phyloP scores from a whole-genome alignment of 1,140 invertebrate species.

The Aphaenogaster floridana region DNA sequence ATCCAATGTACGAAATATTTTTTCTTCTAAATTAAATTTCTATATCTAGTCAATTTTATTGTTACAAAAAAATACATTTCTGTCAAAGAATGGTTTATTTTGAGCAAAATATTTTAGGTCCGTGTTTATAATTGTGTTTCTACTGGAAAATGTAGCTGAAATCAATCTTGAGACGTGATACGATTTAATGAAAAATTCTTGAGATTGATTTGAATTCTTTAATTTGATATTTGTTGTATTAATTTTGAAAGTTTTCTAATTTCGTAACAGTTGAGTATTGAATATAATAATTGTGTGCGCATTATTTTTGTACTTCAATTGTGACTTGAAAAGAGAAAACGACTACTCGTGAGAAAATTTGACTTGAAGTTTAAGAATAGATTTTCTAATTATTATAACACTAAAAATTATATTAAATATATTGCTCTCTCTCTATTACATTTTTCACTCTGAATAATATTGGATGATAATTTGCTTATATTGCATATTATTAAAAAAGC shows the following conservation, averaged over 20 bases:
- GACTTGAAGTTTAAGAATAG: not conserved
- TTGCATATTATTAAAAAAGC: conserved; percentile 4
- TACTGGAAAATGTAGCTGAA: not conserved
- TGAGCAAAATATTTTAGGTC: not conserved
- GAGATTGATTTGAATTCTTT: not conserved
- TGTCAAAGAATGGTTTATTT: not conserved
- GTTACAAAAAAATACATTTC: not conserved
- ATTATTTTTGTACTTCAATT: not conserved
- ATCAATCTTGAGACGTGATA: not conserved
- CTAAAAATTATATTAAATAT: not conserved
- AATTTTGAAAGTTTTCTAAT: not conserved
- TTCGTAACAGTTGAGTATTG: not conserved
- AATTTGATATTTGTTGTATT: not conserved
- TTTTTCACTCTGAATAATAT: not conserved
- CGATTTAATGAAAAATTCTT: not conserved
- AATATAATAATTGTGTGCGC: not conserved
- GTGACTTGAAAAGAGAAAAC: not conserved
- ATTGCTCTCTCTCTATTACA: not conserved
- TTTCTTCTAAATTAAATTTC: conserved; percentile 16
- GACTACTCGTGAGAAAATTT: not conserved
- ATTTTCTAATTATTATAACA: not conserved
- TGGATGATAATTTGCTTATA: not conserved
- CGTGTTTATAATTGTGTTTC: not conserved
- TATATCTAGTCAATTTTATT: not conserved
- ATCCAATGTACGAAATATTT: not conserved